Conservation (phyloP, 2,797 vertebrate genomes). For the Argentina silus region DNA sequence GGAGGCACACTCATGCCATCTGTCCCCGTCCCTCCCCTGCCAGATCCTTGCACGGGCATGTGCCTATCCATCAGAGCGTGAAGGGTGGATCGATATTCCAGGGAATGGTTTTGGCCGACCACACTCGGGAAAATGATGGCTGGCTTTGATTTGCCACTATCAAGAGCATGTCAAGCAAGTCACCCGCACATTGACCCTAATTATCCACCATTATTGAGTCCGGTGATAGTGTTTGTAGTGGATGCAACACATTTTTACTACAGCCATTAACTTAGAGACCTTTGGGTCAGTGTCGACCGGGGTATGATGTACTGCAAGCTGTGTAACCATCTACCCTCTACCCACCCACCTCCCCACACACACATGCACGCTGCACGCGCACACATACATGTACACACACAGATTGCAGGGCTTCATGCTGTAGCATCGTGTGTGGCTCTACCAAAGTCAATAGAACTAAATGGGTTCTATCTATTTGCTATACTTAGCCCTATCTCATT, state of each 20-base stretch:
- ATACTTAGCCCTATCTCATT: not conserved
- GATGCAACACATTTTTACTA: not conserved
- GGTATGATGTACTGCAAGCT: too few relatives aligned
- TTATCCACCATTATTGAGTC: slow-evolving; percentile 34
- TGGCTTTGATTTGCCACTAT: slow-evolving; percentile 31
- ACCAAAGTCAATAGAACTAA: not conserved
- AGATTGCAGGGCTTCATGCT: not conserved
- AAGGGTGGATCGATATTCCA: slow-evolving; percentile 65
- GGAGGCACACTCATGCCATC: slow-evolving; percentile 67
- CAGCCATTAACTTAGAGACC: not conserved
- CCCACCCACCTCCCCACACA: too few relatives aligned
- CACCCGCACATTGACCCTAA: slow-evolving; percentile 36
- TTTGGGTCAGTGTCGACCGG: not conserved
- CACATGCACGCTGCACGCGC: too few relatives aligned
- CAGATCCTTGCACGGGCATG: slow-evolving; percentile 57
- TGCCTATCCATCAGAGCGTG: slow-evolving; percentile 66
- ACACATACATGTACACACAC: not conserved
- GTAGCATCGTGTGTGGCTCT: not conserved
- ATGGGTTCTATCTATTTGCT: not conserved
- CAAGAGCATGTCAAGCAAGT: slow-evolving; percentile 13
- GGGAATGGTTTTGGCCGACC: slow-evolving; percentile 41
- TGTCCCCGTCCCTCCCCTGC: slow-evolving; percentile 57
- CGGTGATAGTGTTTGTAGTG: slow-evolving; percentile 3
- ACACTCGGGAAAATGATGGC: slow-evolving; percentile 29
- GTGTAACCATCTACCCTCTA: too few relatives aligned